These are phyloP conservation scores for Pachliopta kotzebuea DNA, from an alignment of 2,888 invertebrate species.

Conservation along the genomic window DNA sequence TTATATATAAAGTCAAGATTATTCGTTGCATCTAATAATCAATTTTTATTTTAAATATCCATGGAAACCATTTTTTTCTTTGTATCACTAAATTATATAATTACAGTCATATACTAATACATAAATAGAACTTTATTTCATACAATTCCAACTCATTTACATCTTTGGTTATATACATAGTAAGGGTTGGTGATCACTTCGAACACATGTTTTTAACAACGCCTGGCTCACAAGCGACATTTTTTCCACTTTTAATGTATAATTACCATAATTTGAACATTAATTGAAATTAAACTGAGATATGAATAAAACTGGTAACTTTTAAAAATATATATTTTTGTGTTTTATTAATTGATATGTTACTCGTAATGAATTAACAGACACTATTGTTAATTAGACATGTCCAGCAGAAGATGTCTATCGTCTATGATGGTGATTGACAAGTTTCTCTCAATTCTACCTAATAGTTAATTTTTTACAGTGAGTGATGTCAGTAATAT, in stretches of 20 bases:
- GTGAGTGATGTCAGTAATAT: conserved; percentile 14
- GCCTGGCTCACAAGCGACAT: conserved; percentile 8
- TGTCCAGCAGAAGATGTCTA: too few relatives aligned
- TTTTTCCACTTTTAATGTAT: background rate
- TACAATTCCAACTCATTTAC: conserved; percentile 72
- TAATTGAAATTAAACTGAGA: conserved; percentile 35
- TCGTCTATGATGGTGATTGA: background rate
- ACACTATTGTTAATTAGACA: background rate
- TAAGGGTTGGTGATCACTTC: conserved; percentile 66
- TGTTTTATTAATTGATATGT: conserved; percentile 29
- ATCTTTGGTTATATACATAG: conserved; percentile 78
- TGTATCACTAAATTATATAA: conserved; percentile 32
- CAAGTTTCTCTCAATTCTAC: background rate
- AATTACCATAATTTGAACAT: background rate
- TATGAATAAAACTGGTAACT: conserved; percentile 15
- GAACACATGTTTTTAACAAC: conserved; percentile 43
- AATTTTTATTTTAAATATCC: background rate
- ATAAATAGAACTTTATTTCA: conserved; percentile 43
- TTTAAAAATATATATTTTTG: conserved; percentile 16
- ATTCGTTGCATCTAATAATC: background rate
- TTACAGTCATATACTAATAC: conserved; percentile 41
- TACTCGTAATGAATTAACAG: background rate
- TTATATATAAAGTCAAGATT: background rate
- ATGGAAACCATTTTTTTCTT: conserved; percentile 6
- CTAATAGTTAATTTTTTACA: background rate